Percentiles rank a stretch among this genome's conserved stretches.
Conservation (phyloP, 2,888 invertebrate species). For the Dioctria rufipes region DNA sequence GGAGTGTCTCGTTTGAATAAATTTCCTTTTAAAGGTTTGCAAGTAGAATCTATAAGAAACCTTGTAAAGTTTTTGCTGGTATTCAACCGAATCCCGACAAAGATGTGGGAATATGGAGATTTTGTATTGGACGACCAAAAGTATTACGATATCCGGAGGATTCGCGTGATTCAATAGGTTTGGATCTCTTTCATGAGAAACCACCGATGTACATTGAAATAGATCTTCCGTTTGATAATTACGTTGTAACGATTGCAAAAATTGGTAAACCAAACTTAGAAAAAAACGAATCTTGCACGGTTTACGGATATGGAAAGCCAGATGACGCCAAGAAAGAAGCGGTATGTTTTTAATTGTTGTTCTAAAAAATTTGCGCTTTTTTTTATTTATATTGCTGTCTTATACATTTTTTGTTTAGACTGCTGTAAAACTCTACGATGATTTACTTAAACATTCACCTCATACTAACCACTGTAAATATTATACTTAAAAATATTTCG, state of each 20-base stretch:
- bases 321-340: background rate
- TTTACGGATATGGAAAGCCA: background rate
- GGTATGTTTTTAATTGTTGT: background rate
- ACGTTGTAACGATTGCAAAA: background rate
- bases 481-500: no score
- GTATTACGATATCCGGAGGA: no score
- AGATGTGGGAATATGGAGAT: slow-evolving; percentile 2
- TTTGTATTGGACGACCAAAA: background rate
- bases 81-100: background rate
- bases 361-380: no score
- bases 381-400: background rate
- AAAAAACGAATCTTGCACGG: background rate
- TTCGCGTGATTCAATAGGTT: no score
- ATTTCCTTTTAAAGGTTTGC: background rate
- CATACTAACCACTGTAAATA: no score
- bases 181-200: no score
- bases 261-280: background rate
- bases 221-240: background rate
- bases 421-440: no score
- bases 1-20: background rate
- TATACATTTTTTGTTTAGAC: no score
- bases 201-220: background rate
- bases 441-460: no score
- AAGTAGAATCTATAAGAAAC: background rate
- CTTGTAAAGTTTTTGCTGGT: background rate